A percentile compares a stretch with the other conserved stretches of the same genome.
These are phyloP conservation scores for Capitella teleta DNA, from an alignment of 1,140 invertebrate species.

Conservation along the genomic window DNA sequence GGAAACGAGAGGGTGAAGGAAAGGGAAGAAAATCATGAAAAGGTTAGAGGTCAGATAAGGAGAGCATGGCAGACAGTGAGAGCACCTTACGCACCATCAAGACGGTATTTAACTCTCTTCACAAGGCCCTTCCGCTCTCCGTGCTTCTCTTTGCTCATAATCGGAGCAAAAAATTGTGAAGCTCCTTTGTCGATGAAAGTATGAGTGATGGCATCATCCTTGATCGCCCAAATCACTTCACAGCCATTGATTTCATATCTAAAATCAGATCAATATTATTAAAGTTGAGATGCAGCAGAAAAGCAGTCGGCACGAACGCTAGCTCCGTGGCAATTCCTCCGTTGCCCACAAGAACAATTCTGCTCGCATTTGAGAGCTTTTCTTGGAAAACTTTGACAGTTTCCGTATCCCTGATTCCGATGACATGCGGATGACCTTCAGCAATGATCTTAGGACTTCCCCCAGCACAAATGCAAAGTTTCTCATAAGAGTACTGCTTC, in stretches of 20 bases:
- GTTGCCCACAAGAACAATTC: slow-evolving; percentile 81
- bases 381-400: slow-evolving; percentile 67
- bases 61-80: too few species aligned
- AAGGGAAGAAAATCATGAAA: too few species aligned
- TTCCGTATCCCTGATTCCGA: slow-evolving; percentile 91
- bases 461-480: slow-evolving; percentile 82
- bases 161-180: slow-evolving; percentile 69
- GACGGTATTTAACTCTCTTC: slow-evolving; percentile 43
- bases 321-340: slow-evolving; percentile 96
- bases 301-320: slow-evolving; percentile 44
- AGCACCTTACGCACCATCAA: too few species aligned
- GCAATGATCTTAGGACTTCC: slow-evolving; percentile 62
- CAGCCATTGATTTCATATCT: slow-evolving; percentile 69
- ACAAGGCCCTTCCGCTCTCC: slow-evolving; percentile 15
- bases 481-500: slow-evolving; percentile 57
- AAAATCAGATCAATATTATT: not conserved
- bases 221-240: slow-evolving; percentile 85
- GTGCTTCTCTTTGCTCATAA: slow-evolving; percentile 28
- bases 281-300: not conserved
- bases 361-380: slow-evolving; percentile 54
- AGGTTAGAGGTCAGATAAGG: too few species aligned
- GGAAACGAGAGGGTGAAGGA: too few species aligned
- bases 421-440: slow-evolving; percentile 53
- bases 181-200: slow-evolving; percentile 94
- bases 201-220: slow-evolving; percentile 80